These are phyloP conservation scores for Candoia aspera DNA, from an alignment of 2,113 vertebrate genomes.

Conservation along the genomic window DNA sequence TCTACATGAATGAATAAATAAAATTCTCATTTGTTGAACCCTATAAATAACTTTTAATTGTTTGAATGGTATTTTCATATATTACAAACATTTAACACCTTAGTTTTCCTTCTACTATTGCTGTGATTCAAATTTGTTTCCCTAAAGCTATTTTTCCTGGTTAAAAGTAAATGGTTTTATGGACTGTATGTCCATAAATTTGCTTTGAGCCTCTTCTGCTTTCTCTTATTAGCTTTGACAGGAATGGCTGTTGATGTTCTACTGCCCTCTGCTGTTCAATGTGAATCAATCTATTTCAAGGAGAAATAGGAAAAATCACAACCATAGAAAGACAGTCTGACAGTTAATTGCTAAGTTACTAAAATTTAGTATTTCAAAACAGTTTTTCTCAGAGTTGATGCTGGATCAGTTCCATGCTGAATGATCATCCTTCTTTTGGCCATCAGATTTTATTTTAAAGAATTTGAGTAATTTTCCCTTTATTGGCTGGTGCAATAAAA, in stretches of 20 bases:
- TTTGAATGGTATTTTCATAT: not conserved
- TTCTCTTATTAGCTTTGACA: not conserved
- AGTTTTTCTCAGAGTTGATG: not conserved
- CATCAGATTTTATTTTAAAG: not conserved
- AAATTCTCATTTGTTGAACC: not conserved
- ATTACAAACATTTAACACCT: not conserved
- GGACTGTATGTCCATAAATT: accelerated
- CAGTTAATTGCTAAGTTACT: not conserved
- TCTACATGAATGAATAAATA: not conserved
- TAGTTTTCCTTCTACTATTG: not conserved
- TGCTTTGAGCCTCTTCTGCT: not conserved
- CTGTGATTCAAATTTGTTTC: not conserved
- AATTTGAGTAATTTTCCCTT: not conserved
- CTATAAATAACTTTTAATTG: not conserved
- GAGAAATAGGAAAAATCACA: not conserved
- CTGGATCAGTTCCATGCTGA: not conserved
- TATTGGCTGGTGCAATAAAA: too few species aligned
- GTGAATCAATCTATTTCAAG: constrained; percentile 45
- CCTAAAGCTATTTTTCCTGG: not conserved
- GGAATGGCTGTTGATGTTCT: constrained; percentile 30
- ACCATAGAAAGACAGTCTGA: not conserved
- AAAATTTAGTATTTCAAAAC: not conserved
- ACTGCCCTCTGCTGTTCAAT: constrained; percentile 59
- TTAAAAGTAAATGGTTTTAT: not conserved
- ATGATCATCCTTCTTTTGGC: not conserved